Conservation (phyloP, 1,140 invertebrate species). For the Drosophila dunni region DNA sequence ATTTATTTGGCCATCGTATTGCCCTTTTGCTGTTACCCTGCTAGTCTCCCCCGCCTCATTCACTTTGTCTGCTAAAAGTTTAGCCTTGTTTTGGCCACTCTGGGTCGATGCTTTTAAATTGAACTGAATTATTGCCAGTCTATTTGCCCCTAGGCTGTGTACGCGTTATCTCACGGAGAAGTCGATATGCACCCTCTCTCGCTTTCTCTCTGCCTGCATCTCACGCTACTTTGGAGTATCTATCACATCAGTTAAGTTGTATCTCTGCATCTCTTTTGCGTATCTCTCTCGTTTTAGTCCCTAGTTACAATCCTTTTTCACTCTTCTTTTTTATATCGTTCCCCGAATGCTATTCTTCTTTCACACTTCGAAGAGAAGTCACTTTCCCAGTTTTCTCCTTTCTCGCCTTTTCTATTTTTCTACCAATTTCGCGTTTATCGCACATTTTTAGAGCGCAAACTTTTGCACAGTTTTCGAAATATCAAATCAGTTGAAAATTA, state of each 20-base stretch:
- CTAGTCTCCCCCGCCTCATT: background rate
- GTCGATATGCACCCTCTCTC: background rate
- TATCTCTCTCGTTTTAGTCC: background rate
- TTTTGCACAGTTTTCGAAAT: conserved; percentile 49
- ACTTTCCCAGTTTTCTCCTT: background rate
- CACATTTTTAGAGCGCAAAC: conserved; percentile 46
- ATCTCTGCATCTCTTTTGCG: too few species aligned
- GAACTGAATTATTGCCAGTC: conserved; percentile 32
- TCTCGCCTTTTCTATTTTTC: background rate
- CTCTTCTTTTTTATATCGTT: background rate
- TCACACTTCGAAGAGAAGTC: background rate
- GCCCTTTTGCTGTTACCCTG: conserved; percentile 48
- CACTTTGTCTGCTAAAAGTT: conserved; percentile 28
- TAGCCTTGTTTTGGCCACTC: conserved; percentile 20
- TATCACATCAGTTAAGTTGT: too few species aligned
- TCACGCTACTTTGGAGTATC: too few species aligned
- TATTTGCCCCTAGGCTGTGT: conserved; percentile 16
- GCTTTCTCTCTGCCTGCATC: background rate
- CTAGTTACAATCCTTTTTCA: background rate
- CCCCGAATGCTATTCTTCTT: background rate
- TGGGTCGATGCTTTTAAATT: conserved; percentile 38
- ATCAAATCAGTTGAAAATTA: conserved; percentile 83
- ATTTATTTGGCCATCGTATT: conserved; percentile 68
- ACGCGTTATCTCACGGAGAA: background rate
- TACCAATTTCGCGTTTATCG: conserved; percentile 12